Evolutionary conservation across 2,888 invertebrate genomes (phyloP), one percentile per base, ranked within the genome.

Genomic region (Aplocera efformata): DNA sequence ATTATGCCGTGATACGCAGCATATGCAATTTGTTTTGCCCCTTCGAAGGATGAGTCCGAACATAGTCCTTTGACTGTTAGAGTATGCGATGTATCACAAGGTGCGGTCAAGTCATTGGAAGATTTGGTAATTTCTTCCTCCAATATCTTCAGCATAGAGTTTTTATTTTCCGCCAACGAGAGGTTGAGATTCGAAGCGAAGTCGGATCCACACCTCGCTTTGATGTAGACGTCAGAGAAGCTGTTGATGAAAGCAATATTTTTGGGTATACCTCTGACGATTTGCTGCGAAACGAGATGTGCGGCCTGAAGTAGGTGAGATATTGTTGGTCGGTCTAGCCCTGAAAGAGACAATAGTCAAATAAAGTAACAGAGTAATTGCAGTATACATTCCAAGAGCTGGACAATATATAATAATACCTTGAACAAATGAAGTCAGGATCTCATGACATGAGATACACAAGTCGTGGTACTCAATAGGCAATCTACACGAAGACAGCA

Each of bases 171-270:
- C 3, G 82, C 79, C 2, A 90, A 61, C 6, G 90, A 81, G 26
- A 80, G 72, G 43, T 72, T 85, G 0, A 74, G 43, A 10, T 64
- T 68, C 1, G 74, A 60, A 2, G 72, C 61, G 1, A 83, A 78
- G 40, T 89, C 86, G 3, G 71, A 71, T 1, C 84, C 82, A 34
- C 79, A 80, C 55, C 90, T 78, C 0, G 90, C 82, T 56, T 90
- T 90, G 3, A 91, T 89, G 60, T 94, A 94, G 7, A 94, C 91
- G 63, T 94, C 93, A 0, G 90, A 72, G 51, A 91, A 91, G 42
- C 91, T 89, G 32, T 86, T 89, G 1, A 75, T 55, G 42, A 94
- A 76, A 0, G 94, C 91, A n/a, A 79, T 75, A 7, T 67, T 59
- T n/a, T 83, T 65, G 0, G 88, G 67, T 33, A 91, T 88, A 0